A percentile compares a stretch with the other conserved stretches of the same genome.
phyloP scores from a whole-genome alignment of 2,888 invertebrate genomes.

The Arctia plantaginis region DNA sequence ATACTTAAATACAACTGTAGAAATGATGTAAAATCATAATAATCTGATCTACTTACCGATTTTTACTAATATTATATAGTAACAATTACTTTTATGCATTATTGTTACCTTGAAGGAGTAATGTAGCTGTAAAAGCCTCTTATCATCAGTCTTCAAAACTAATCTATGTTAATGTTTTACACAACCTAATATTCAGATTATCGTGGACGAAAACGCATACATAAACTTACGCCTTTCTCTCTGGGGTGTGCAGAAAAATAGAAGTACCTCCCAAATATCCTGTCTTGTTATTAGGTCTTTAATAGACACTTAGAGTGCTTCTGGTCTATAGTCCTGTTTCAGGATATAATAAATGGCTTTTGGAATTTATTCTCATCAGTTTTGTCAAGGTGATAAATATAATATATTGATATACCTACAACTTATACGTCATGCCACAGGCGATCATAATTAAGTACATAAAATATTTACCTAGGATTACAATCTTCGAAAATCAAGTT shows the following conservation, averaged over 20 bases:
- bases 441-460: neutral
- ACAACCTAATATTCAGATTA: slow-evolving; percentile 1
- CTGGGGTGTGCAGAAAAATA: neutral
- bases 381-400: neutral
- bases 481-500: slow-evolving; percentile 57
- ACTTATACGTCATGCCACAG: neutral
- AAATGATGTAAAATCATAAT: neutral
- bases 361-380: neutral
- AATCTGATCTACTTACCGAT: neutral
- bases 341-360: neutral
- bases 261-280: neutral
- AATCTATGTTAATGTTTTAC: slow-evolving; percentile 8
- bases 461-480: slow-evolving; percentile 37
- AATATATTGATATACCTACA: neutral
- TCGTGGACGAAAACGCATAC: neutral
- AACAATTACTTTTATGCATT: neutral
- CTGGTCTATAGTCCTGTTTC: neutral
- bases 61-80: neutral
- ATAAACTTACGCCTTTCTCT: neutral
- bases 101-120: neutral
- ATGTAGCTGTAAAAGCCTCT: neutral
- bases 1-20: neutral
- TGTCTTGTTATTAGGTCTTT: neutral
- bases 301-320: neutral
- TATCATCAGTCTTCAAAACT: slow-evolving; percentile 10